Base-by-base conservation (phyloP, 2,113 vertebrate species). In the Alligator mississippiensis region DNA sequence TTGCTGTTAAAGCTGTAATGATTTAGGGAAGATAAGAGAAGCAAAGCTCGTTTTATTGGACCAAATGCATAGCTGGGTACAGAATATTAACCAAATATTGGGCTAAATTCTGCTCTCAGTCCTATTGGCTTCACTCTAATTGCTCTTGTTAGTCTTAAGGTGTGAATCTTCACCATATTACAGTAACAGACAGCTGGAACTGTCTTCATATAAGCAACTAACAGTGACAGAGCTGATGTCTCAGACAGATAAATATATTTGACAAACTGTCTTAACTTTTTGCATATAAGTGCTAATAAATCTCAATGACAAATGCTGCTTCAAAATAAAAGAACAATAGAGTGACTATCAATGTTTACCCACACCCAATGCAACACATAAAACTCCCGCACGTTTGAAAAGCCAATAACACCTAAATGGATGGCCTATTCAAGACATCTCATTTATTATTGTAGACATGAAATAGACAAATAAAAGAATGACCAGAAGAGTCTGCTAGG, bases 381-480 rank as follows among this genome's bases (percentile, higher is more conserved):
- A 58, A 86, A 95, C 81, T 70, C 91, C 78, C 16, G 66, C 80
- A 83, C 75, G 87, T 60, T 82, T 80, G 87, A 85, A 91, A 92
- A 91, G 54, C 64, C 89, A 81, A 63, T 82, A 25, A 6, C 4
- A 24, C 6, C 84, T 76, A 80, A 94, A 96, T 81, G 93, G 90
- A 97, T 91, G 78, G 58, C 57, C 87, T 82, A 78, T 90, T 85
- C 74, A 85, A 81, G 80, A 80, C 18, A 6, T 3, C 91, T 91
- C 92, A 59, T 96, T 92, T 92, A 79, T 95, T 91, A 93, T 64
- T 83, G 2, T 11, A 91, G 82, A 82, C 10, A 11, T 72, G 86
- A 90, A 38, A 54, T 80, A 95, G 95, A 74, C 30, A 88, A 93
- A 93, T 94, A 93, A 93, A 92, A 93, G 95, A 74, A 54, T 82